These are phyloP conservation scores for Caprella mutica DNA, from an alignment of 2,888 invertebrate genomes.

Conservation along the genomic window DNA sequence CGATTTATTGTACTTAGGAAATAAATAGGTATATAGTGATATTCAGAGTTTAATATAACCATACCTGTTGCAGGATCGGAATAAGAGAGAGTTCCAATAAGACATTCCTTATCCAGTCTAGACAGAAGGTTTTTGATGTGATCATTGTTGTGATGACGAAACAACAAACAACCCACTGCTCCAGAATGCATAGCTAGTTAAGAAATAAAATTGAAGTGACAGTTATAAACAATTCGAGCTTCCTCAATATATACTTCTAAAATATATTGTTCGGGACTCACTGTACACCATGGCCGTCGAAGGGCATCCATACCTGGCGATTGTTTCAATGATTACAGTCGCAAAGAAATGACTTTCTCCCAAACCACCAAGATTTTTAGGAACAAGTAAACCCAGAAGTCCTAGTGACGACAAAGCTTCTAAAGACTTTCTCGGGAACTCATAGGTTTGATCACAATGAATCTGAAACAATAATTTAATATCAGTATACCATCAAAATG, in stretches of 20 bases:
- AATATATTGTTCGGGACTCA: conserved; percentile 4
- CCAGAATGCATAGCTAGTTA: conserved; percentile 33
- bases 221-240: too few species aligned
- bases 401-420: conserved; percentile 25
- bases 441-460: conserved; percentile 20
- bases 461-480: too few species aligned
- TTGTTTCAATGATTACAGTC: conserved; percentile 25
- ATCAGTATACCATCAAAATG: too few species aligned
- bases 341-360: conserved; percentile 18
- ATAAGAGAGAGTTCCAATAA: conserved; percentile 22
- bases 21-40: too few species aligned
- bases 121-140: conserved; percentile 18
- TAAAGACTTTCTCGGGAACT: conserved; percentile 22
- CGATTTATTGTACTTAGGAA: too few species aligned
- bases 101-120: conserved; percentile 23
- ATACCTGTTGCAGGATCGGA: conserved; percentile 29
- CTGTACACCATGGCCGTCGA: conserved; percentile 29
- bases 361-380: conserved; percentile 18
- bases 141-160: conserved; percentile 23
- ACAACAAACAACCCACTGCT: conserved; percentile 11
- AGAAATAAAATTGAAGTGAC: too few species aligned
- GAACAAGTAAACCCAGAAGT: conserved; percentile 27
- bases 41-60: too few species aligned
- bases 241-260: too few species aligned
- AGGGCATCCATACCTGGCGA: conserved; percentile 31